Evolutionary conservation across 1,140 invertebrate genomes (phyloP).

Genomic region (Rhopalosiphum padi): DNA sequence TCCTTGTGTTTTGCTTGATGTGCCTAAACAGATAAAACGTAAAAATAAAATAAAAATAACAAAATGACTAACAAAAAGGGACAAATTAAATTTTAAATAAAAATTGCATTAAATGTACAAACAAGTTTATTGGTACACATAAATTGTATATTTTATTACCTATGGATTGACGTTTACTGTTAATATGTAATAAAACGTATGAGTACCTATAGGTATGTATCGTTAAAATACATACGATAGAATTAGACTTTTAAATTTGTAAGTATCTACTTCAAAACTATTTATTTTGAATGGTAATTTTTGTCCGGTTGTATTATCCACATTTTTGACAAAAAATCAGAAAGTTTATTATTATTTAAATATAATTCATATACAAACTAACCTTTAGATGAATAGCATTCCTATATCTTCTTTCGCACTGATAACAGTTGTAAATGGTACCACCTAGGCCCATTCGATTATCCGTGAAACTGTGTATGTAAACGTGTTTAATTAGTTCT

Average conservation of each 20-base stretch:
- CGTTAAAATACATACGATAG: background rate
- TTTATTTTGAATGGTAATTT: background rate
- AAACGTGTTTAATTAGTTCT: conserved; percentile 68
- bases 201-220: background rate
- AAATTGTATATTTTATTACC: background rate
- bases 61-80: background rate
- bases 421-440: conserved; percentile 10
- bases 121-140: background rate
- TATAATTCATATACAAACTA: background rate
- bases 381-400: conserved; percentile 42
- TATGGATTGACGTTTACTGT: background rate
- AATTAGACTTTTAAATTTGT: background rate
- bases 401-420: conserved; percentile 31
- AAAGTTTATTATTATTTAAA: background rate
- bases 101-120: background rate
- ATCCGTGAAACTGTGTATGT: conserved; percentile 65
- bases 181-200: background rate
- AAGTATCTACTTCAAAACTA: background rate
- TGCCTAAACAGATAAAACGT: background rate
- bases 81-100: background rate
- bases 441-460: conserved; percentile 59
- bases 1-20: conserved; percentile 61
- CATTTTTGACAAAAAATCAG: background rate
- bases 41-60: background rate
- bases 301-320: background rate